Base-by-base conservation (phyloP, 2,888 invertebrate genomes). In the Colletes collaris region DNA sequence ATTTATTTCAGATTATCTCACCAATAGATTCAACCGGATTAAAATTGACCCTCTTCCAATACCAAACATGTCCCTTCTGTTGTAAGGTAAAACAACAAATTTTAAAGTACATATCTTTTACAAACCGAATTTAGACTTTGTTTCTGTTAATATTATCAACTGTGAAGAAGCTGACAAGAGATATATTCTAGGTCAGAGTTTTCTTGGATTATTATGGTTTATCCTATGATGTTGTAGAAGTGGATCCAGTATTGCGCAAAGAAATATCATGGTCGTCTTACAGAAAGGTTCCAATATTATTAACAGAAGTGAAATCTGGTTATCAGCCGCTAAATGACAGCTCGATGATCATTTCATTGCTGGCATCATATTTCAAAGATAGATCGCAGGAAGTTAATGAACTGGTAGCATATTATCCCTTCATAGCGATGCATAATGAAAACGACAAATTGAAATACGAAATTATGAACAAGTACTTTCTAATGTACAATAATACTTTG, bases 31-130 rank as follows among this genome's bases (percentile, higher is more conserved):
- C 91, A 0, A 94, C 94, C 59, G 96, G 96, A 40, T 93, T 98
- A 74, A 96, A 98, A 86, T 93, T 99, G 60, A 96, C 97, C 0
- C 94, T 99, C 19, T 99, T 97, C 91, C 99, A 99, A 94, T 99
- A 98, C 92, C 97, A 98, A 89, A 98, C 98, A 0, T 99, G 99
- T 91, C 99, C 99, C 0, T 99, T 99, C 93, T 99, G 99, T 93
- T 99, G 98, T 91, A 99, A 99, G 94, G 97, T 97, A 19, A 83
- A 37, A 66, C 19, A n/a, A 40, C n/a, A 40, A 58, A 13, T 58
- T 13, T 50, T 40, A 11, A 27, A 27, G 2, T 27, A 27, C 27
- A 27, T 27, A 27, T 27, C 27, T 27, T 27, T 27, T 27, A 27
- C 27, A 27, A 27, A 27, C 1, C 27, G 2, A 27, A 27, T 27